These are phyloP conservation scores for Thalassarche chlororhynchos DNA, from an alignment of 2,113 vertebrate species.

Conservation along the genomic window DNA sequence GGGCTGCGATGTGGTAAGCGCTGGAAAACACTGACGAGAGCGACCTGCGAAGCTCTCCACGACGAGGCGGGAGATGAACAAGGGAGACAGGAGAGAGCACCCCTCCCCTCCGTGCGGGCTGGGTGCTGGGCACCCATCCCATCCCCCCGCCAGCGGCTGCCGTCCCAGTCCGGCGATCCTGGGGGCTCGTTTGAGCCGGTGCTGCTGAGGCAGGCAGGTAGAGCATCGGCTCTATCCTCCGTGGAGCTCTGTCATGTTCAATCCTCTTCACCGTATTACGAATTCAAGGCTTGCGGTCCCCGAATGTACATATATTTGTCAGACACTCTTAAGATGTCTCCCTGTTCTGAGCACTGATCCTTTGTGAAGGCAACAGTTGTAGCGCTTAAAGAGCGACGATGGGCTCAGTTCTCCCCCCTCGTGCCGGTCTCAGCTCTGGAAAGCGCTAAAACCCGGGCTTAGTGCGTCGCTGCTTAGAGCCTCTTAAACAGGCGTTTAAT, in stretches of 20 bases:
- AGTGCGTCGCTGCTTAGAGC: not conserved
- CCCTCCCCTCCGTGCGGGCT: not conserved
- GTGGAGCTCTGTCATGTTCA: slow-evolving; percentile 20
- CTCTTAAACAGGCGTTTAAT: not conserved
- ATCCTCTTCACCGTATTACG: not conserved
- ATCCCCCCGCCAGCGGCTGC: accelerated
- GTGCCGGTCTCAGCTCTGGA: not conserved
- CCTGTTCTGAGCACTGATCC: not conserved
- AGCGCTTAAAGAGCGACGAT: not conserved
- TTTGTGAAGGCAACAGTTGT: slow-evolving; percentile 27
- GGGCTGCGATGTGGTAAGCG: accelerated
- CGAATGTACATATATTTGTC: slow-evolving; percentile 33
- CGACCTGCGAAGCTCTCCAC: not conserved
- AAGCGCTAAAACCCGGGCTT: not conserved
- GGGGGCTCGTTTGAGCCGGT: accelerated
- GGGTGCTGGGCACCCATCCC: not conserved
- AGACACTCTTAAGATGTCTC: slow-evolving; percentile 37
- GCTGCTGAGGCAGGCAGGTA: not conserved
- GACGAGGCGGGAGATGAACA: not conserved
- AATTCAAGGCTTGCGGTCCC: not conserved
- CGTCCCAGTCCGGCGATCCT: not conserved
- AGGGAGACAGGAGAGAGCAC: not conserved
- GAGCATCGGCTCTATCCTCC: not conserved
- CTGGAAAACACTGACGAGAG: not conserved
- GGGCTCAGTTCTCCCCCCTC: not conserved